phyloP scores from a whole-genome alignment of 23 tunicate genomes.

The Phallusia fumigata region DNA sequence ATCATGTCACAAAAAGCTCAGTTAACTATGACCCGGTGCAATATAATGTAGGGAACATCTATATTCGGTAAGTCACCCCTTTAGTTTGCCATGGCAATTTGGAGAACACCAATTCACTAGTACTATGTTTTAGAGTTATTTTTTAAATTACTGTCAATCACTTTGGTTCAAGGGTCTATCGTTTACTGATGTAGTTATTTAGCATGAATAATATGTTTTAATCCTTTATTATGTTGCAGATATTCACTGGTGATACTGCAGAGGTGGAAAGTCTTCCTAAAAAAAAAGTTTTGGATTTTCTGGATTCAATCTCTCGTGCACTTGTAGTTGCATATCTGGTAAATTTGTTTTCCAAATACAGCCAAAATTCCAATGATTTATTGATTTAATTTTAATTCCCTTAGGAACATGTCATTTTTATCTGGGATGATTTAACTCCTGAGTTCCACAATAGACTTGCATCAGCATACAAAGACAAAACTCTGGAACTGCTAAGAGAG shows the following conservation, averaged over 20 bases:
- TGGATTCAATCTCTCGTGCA: conserved; percentile 34
- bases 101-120: too few species aligned
- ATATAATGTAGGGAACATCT: too few species aligned
- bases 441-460: conserved; percentile 80
- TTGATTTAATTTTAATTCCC: background rate
- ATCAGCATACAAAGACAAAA: conserved; percentile 47
- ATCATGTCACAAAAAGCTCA: too few species aligned
- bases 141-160: too few species aligned
- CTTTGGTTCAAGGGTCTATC: too few species aligned
- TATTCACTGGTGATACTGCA: conserved; percentile 78
- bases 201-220: too few species aligned
- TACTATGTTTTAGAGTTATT: too few species aligned
- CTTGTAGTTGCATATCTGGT: conserved; percentile 62
- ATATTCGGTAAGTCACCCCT: too few species aligned
- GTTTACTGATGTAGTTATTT: too few species aligned
- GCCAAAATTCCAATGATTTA: background rate
- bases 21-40: too few species aligned
- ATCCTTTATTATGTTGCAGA: conserved; percentile 26
- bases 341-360: too few species aligned
- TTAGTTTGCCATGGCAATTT: too few species aligned
- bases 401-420: conserved; percentile 71
- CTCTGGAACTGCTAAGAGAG: conserved; percentile 28
- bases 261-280: conserved; percentile 73
- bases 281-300: conserved; percentile 62
- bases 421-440: conserved; percentile 49